Conservation (phyloP, 2,888 invertebrate species). For the Lithophane socia region DNA sequence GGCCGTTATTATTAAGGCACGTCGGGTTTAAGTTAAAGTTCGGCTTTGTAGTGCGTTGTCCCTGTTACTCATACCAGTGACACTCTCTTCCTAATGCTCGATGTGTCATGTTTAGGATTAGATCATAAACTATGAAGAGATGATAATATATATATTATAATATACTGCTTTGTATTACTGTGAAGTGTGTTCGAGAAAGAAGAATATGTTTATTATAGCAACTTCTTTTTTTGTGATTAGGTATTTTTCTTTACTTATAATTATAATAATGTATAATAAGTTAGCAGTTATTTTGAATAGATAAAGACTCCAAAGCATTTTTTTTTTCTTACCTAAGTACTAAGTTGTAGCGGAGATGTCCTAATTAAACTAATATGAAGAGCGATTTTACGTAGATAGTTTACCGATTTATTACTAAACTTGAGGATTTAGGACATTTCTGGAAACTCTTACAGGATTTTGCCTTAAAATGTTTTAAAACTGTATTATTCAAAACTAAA, state of each 20-base stretch:
- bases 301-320: no score
- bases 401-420: not conserved
- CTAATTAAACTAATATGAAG: not conserved
- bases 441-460: not conserved
- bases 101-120: not conserved
- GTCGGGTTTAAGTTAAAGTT: not conserved
- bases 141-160: not conserved
- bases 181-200: not conserved
- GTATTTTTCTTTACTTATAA: not conserved
- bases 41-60: not conserved
- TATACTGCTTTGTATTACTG: no score
- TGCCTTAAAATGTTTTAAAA: not conserved
- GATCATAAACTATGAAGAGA: not conserved
- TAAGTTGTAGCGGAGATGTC: not conserved
- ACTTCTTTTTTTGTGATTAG: not conserved
- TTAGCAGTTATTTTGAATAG: not conserved
- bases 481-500: not conserved
- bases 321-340: not conserved
- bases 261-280: no score
- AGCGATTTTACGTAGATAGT: not conserved
- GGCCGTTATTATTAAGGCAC: not conserved
- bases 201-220: not conserved
- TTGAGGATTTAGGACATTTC: not conserved
- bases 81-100: not conserved
- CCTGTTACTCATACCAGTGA: not conserved